Base-by-base conservation (phyloP, 2,113 vertebrate genomes). In the Callopanchax toddi region DNA sequence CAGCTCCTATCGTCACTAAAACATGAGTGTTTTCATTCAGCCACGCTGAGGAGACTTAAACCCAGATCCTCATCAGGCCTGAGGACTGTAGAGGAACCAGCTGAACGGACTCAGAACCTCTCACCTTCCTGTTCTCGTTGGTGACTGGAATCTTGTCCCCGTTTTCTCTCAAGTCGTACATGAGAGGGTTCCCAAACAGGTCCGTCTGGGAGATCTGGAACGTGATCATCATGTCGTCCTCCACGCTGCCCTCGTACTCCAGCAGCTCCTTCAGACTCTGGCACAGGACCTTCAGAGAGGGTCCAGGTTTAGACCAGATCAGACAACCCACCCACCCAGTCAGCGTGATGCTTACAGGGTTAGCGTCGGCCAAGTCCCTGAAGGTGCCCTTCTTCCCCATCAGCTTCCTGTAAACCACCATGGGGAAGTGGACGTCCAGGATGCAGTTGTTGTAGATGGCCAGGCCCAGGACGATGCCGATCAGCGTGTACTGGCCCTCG, bases 391-490 rank as follows among this genome's bases (percentile, higher is more conserved):
- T 98, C 91, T 99, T 99, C 72, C 97, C 97, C 97, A 99, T 97
- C 16, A 99, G 86, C 76, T 99, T 99, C 86, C 97, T 93, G 93
- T 99, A 99, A 66, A 98, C 96, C 78, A 99, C 97, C 97, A 99
- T 99, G 75, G 97, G 97, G 70, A 99, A 99, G 88, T 99, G 97
- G 20, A 99, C 95, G 40, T 99, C 97, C 90, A 99, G 92, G 75
- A 99, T 99, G 63, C 97, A 99, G 89, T 99, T 99, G 89, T 99
- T 99, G 75, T 99, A 99, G 90, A 99, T 99, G 64, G 97, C 97
- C 76, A 99, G 89, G 10, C 97, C 97, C 29, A 99, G 91, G 0
- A 99, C 97, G 56, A 99, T 98, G 88, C 97, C 97, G 48, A 99
- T 99, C 80, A 99, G 92, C 1, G 97, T 99, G 91, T 98, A 99